Evolutionary conservation across 1,140 invertebrate species (phyloP).

Genomic region (Macrocentrus cingulum): DNA sequence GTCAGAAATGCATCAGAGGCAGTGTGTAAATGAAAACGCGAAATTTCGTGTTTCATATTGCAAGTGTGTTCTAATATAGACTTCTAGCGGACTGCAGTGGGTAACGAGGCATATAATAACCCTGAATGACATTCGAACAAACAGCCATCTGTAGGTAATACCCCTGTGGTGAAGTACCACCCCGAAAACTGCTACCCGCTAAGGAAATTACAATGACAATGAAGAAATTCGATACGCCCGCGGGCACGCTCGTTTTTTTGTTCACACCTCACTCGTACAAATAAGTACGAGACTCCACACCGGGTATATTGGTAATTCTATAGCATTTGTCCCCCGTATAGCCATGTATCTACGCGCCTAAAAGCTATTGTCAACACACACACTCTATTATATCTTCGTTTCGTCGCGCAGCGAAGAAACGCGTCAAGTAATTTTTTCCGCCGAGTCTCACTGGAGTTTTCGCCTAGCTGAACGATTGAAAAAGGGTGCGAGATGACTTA

Average conservation of each 20-base stretch:
- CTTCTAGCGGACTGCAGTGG: too few relatives aligned
- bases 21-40: too few relatives aligned
- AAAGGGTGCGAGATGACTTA: too few relatives aligned
- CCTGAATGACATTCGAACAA: constrained; percentile 53
- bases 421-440: neutral
- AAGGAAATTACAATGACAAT: constrained; percentile 60
- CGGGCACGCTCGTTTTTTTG: constrained; percentile 47
- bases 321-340: constrained; percentile 40
- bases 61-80: too few relatives aligned
- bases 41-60: too few relatives aligned
- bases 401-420: neutral
- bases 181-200: constrained; percentile 55
- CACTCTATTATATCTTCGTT: constrained; percentile 18
- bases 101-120: constrained; percentile 59
- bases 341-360: too few relatives aligned
- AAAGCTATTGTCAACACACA: constrained; percentile 38
- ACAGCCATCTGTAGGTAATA: constrained; percentile 59
- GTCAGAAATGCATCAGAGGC: too few relatives aligned
- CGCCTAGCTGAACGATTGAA: too few relatives aligned
- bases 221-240: constrained; percentile 55
- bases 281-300: neutral
- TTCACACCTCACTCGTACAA: constrained; percentile 24
- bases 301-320: constrained; percentile 33
- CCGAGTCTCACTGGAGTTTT: neutral
- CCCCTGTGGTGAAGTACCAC: constrained; percentile 54